Evolutionary conservation across 2,888 invertebrate species (phyloP), one percentile per base, ranked within the genome.

Genomic region (Himalopsyche tibetana): DNA sequence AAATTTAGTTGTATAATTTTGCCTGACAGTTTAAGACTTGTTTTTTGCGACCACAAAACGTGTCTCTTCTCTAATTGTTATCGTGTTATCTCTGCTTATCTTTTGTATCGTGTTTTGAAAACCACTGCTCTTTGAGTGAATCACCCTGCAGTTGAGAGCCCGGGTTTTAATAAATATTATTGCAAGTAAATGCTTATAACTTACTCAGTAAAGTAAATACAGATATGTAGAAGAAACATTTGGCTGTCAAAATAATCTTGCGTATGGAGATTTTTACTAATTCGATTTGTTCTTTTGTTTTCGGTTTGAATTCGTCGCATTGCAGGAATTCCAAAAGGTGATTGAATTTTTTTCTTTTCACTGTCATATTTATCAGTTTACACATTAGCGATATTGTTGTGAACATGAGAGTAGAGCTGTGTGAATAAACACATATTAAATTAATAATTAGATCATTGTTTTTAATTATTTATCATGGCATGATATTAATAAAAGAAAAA

Each of bases 201-300:
- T 85, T 74, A 88, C 88, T 28, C 11, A 80, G 28, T 12, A 88
- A 45, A 40, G 88, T 87, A 63, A 88, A 87, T 11, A 88, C 19
- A 4, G 85, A 84, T 63, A 87, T 82, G 28, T 17, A 80, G 38
- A 83, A 87, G 51, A 84, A 87, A 4, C 42, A 69, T 28, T 85
- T 87, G 17, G 84, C 40, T 15, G 81, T 82, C 5, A 17, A 63
- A 40, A 69, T 15, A 28, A 42, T 38, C 15, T 15, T 85, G 36
- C 51, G 55, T 15, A 86, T 82, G n/a, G 56, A 55, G 6, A 45
- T 19, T 9, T 80, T 51, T 17, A 85, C 17, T 4, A 88, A 82
- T 28, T 87, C 69, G 17, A 11, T 9, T 42, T 87, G 87, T 17
- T 28, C 19, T 6, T 85, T 36, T 15, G 69, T 82, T 74, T 69